These are phyloP conservation scores for Mormyrus proboscirostris DNA, from an alignment of 2,797 vertebrate species.

Conservation along the genomic window DNA sequence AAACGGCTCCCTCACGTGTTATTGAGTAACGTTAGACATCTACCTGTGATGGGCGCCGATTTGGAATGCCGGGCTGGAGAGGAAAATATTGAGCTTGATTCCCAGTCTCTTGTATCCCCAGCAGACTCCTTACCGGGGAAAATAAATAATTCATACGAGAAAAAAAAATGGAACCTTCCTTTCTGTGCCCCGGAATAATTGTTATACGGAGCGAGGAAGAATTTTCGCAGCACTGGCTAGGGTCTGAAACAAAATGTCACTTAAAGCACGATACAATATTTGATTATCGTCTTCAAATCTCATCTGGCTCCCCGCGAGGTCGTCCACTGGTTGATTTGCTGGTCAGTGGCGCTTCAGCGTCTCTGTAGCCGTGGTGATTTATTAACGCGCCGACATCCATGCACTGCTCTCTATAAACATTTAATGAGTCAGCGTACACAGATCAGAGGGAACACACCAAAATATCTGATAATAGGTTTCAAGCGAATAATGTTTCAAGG, in stretches of 20 bases:
- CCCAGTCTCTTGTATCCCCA: constrained; percentile 39
- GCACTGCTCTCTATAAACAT: constrained; percentile 38
- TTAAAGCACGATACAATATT: constrained; percentile 32
- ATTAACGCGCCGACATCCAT: constrained; percentile 31
- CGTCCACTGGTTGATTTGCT: background rate
- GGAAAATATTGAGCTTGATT: constrained; percentile 43
- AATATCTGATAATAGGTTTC: constrained; percentile 43
- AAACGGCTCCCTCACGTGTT: constrained; percentile 53
- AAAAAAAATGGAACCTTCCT: constrained; percentile 39
- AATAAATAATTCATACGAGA: constrained; percentile 44
- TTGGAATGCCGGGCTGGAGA: constrained; percentile 32
- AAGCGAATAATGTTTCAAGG: constrained; percentile 42
- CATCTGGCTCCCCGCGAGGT: constrained; percentile 15
- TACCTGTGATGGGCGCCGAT: constrained; percentile 35
- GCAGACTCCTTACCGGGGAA: constrained; percentile 37
- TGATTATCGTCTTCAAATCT: constrained; percentile 32
- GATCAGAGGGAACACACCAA: constrained; percentile 37
- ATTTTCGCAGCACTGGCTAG: constrained; percentile 29
- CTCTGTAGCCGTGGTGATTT: constrained; percentile 34
- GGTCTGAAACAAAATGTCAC: constrained; percentile 35
- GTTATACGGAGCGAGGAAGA: constrained; percentile 24
- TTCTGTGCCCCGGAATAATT: constrained; percentile 30
- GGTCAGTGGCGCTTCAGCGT: constrained; percentile 15
- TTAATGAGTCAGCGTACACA: constrained; percentile 42
- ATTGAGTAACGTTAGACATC: constrained; percentile 39